These are phyloP conservation scores for Lutraria lutraria DNA, from an alignment of 2,888 invertebrate genomes.

Conservation along the genomic window DNA sequence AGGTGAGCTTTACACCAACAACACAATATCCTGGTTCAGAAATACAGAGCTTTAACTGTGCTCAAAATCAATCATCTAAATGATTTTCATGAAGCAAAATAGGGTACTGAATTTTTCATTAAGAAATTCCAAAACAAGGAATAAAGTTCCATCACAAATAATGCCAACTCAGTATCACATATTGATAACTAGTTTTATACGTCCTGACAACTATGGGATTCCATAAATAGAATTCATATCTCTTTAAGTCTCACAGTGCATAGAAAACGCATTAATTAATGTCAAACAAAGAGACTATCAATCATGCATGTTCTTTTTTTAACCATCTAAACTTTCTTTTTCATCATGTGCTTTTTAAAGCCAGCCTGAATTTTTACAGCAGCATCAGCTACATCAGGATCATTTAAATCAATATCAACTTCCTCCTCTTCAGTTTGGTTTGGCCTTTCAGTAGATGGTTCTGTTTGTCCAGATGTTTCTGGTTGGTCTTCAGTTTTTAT, in stretches of 20 bases:
- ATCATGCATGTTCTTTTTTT: neutral
- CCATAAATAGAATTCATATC: no score
- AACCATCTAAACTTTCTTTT: conserved; percentile 55
- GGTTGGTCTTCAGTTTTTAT: conserved; percentile 12
- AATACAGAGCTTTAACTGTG: neutral
- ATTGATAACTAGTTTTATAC: no score
- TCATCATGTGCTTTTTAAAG: conserved; percentile 72
- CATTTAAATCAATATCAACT: conserved; percentile 73
- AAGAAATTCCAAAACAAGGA: no score
- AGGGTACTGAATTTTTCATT: no score
- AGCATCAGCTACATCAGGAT: conserved; percentile 74
- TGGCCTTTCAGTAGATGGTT: neutral
- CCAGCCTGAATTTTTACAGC: conserved; percentile 84
- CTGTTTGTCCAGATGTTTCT: conserved; percentile 9
- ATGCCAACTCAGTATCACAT: no score
- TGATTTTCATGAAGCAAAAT: neutral
- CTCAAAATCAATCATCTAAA: neutral
- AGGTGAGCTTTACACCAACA: no score
- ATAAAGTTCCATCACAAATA: no score
- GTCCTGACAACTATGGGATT: no score
- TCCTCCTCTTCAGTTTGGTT: conserved; percentile 45
- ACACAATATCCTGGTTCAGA: neutral
- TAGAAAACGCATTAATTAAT: no score
- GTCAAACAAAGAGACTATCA: no score
- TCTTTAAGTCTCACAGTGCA: no score